phyloP scores from a whole-genome alignment of 2,888 invertebrate species.

The Drosophila anceps region DNA sequence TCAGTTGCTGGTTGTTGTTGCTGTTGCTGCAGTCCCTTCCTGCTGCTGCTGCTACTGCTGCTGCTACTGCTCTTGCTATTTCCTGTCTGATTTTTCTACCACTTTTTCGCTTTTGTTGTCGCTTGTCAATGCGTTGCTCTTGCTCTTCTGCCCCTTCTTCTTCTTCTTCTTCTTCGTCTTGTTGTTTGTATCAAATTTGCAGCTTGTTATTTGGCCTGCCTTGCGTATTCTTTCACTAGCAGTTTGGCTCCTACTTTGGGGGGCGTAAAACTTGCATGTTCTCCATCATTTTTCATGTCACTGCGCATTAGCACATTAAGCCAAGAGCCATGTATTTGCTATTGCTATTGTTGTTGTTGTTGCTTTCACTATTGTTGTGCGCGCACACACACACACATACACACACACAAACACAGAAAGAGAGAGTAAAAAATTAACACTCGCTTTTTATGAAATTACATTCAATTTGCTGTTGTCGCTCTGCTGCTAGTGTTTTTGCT shows the following conservation, averaged over 20 bases:
- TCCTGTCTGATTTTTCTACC: conserved; percentile 6
- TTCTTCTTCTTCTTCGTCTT: conserved; percentile 1
- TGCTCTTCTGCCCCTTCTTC: neutral
- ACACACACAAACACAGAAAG: neutral
- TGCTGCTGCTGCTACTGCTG: neutral
- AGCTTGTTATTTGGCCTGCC: conserved; percentile 57
- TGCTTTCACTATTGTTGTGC: conserved; percentile 46
- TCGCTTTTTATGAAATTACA: conserved; percentile 80
- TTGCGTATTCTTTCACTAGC: neutral
- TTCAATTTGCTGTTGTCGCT: conserved; percentile 71
- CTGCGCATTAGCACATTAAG: conserved; percentile 79
- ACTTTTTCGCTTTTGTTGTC: conserved; percentile 51
- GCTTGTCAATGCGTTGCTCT: conserved; percentile 63
- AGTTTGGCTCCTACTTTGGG: conserved; percentile 42
- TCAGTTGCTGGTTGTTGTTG: conserved; percentile 7
- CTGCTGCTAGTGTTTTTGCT: conserved; percentile 52
- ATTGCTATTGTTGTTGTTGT: conserved; percentile 34
- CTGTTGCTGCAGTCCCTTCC: conserved; percentile 45
- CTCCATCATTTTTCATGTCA: conserved; percentile 81
- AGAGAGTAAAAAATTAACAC: conserved; percentile 75
- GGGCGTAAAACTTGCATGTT: conserved; percentile 64
- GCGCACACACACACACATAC: conserved; percentile 8
- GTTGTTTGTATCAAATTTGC: conserved; percentile 62
- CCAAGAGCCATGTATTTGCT: conserved; percentile 50
- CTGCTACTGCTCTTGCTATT: conserved; percentile 14